Conservation (phyloP, 2,888 invertebrate genomes). For the Nebria brevicollis region DNA sequence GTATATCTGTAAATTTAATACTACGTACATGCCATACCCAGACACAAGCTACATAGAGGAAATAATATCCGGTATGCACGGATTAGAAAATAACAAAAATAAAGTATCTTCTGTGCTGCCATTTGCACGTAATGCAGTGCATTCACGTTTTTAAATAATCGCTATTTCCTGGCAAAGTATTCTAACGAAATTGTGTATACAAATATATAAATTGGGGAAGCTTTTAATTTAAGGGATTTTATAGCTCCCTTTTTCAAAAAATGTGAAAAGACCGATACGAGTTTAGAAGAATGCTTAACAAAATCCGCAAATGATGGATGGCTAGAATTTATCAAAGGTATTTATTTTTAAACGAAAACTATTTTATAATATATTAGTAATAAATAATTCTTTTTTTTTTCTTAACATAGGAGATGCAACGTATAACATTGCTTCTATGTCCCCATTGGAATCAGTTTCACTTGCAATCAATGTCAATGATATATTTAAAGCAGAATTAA, state of each 20-base stretch:
- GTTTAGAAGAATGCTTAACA: constrained; percentile 21
- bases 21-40: no score
- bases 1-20: no score
- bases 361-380: no score
- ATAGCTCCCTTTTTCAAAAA: constrained; percentile 10
- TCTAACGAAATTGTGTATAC: no score
- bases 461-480: background rate
- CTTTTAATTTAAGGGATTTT: background rate
- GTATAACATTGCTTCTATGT: background rate
- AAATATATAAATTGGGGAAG: no score
- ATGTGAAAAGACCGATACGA: background rate
- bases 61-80: no score
- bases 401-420: background rate
- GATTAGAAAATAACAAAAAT: no score
- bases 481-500: background rate
- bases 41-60: no score
- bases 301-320: constrained; percentile 20
- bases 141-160: no score
- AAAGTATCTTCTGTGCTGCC: no score
- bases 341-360: background rate
- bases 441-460: background rate
- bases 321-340: constrained; percentile 12
- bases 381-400: background rate
- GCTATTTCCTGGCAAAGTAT: no score
- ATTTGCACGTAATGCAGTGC: no score